Conservation (phyloP, 2,888 invertebrate genomes). For the Cerceris rybyensis region DNA sequence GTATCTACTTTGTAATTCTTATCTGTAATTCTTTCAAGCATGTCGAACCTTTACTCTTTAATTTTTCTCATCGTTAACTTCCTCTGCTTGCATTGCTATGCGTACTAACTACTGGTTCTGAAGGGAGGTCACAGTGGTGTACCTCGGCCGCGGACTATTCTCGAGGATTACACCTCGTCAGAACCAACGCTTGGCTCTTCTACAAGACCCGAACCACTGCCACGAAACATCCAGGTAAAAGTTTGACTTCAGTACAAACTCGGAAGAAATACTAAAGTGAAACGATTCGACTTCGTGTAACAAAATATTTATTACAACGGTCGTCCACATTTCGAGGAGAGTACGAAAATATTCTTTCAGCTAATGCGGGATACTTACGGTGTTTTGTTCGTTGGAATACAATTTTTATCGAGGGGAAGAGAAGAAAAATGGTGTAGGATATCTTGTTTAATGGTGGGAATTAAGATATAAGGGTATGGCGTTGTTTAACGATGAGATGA, state of each 20-base stretch:
- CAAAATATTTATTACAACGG: neutral
- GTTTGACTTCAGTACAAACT: constrained; percentile 57
- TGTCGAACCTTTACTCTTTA: constrained; percentile 59
- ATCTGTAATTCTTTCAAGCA: constrained; percentile 57
- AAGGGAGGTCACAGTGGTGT: constrained; percentile 81
- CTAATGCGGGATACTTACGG: neutral
- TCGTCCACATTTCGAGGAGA: neutral
- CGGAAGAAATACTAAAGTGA: constrained; percentile 14
- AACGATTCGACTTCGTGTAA: neutral
- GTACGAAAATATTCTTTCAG: neutral
- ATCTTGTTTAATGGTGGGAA: no score
- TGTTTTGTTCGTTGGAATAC: no score
- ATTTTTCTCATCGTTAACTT: constrained; percentile 76
- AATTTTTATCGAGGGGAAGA: no score
- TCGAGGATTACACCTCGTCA: constrained; percentile 80
- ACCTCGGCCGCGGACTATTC: constrained; percentile 80
- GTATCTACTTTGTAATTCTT: constrained; percentile 12
- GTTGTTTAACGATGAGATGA: no score
- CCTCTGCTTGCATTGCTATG: constrained; percentile 80
- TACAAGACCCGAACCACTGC: constrained; percentile 78
- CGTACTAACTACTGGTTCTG: constrained; percentile 81
- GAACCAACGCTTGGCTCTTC: constrained; percentile 78
- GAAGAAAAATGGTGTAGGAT: no score
- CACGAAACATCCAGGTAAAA: constrained; percentile 80
- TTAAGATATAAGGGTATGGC: no score